Percentiles rank a stretch among this genome's conserved stretches.
Conservation (phyloP, 2,888 invertebrate species). For the Himalopsyche kuldschensis region DNA sequence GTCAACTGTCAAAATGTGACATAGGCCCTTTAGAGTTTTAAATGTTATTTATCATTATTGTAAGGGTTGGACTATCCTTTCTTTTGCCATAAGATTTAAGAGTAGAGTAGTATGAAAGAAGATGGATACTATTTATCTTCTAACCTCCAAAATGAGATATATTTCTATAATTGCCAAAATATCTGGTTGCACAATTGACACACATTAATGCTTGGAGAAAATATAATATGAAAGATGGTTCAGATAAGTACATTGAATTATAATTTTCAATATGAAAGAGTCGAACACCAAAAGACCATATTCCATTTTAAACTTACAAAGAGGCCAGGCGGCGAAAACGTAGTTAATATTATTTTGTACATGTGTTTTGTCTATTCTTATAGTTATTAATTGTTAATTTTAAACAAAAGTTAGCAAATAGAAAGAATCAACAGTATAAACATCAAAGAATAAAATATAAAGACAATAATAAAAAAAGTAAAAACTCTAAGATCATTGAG, state of each 20-base stretch:
- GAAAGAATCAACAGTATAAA: slow-evolving; percentile 14
- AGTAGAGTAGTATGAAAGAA: no score
- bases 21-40: no score
- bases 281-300: background rate
- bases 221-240: no score
- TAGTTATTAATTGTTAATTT: background rate
- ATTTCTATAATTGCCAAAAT: no score
- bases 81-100: no score
- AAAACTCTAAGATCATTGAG: slow-evolving; percentile 21
- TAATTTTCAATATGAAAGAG: background rate
- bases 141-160: no score
- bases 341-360: background rate
- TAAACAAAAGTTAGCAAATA: background rate
- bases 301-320: background rate
- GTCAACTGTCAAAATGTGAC: no score
- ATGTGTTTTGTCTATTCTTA: background rate
- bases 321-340: background rate
- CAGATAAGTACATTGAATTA: background rate
- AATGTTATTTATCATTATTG: no score
- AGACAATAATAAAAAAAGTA: slow-evolving; percentile 10
- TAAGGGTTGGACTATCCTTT: no score
- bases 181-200: no score
- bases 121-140: no score
- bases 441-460: slow-evolving; percentile 17
- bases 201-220: no score